phyloP scores from a whole-genome alignment of 2,113 vertebrate genomes.

The Sphaerodactylus townsendi region DNA sequence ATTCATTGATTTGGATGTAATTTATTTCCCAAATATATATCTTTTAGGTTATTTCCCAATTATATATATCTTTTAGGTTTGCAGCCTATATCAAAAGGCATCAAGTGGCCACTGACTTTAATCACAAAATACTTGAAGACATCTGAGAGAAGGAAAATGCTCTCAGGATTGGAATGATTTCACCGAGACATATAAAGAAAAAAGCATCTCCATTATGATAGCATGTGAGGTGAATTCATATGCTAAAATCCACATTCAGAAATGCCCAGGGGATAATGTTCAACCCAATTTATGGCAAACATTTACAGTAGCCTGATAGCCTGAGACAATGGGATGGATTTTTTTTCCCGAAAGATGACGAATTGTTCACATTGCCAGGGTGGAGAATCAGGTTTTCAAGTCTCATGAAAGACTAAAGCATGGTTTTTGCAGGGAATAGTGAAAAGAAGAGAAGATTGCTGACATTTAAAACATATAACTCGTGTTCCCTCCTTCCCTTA shows the following conservation, averaged over 20 bases:
- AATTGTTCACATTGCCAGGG: conserved; percentile 35
- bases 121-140: background rate
- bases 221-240: background rate
- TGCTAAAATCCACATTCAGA: conserved; percentile 10
- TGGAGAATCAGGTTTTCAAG: conserved; percentile 3
- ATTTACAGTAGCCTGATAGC: conserved; percentile 21
- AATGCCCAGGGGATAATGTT: background rate
- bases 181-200: background rate
- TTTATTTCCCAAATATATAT: background rate
- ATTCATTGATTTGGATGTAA: background rate
- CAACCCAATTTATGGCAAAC: background rate
- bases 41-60: background rate
- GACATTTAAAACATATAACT: accelerated
- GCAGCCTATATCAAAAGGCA: background rate
- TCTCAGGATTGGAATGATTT: background rate
- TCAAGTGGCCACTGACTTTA: background rate
- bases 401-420: conserved; percentile 3
- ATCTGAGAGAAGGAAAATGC: background rate
- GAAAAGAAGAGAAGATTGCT: background rate
- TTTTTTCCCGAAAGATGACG: conserved; percentile 19
- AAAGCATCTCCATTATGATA: background rate
- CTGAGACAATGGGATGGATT: background rate
- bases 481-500: background rate
- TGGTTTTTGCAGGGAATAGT: background rate
- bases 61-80: background rate